Base-by-base conservation (phyloP, 2,888 invertebrate genomes). In the Limulus polyphemus region DNA sequence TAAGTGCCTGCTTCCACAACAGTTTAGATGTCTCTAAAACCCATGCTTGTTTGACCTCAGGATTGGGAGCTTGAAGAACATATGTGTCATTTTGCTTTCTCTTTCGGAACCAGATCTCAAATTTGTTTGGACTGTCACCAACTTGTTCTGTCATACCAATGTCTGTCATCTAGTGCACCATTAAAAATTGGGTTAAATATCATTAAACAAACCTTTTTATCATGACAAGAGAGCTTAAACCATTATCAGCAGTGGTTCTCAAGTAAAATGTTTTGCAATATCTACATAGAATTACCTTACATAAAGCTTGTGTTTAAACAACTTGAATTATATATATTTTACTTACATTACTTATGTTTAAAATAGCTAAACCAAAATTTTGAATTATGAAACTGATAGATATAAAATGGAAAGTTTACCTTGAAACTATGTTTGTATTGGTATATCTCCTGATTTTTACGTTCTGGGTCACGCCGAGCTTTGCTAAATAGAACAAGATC, bases 51-150 rank as follows among this genome's bases (percentile, higher is more conserved):
- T 92, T 88, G 49, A 90, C 83, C 72, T 93, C 92, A 74, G 90
- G 82, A 72, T 87, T 88, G 77, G 88, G 88, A 48, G 90, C 88
- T 77, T 93, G 93, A 67, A 93, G 78, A 62, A 88, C 88, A 75
- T 84, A 88, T n/a, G 86, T 88, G 71, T 87, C 88, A 64, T 82
- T 81, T 10, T 82, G 80, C 70, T 83, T 84, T 69, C 88, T 82
- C 76, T 92, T 90, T 71, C 91, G 83, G 77, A 92, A 94, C 94
- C 94, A 95, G 71, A 95, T 90, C 76, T 93, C 91, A 78, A 95
- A 94, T 78, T 91, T 92, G 64, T 88, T 85, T 47, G 83, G 82
- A 70, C 86, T 87, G 72, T 92, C 92, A 12, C 89, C 88, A 63
- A 90, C 86, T 75, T 88, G 88, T 16, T 92, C 93, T 2, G 94